Evolutionary conservation across 2,888 invertebrate genomes (phyloP).

Genomic region (Melanostoma scalare): DNA sequence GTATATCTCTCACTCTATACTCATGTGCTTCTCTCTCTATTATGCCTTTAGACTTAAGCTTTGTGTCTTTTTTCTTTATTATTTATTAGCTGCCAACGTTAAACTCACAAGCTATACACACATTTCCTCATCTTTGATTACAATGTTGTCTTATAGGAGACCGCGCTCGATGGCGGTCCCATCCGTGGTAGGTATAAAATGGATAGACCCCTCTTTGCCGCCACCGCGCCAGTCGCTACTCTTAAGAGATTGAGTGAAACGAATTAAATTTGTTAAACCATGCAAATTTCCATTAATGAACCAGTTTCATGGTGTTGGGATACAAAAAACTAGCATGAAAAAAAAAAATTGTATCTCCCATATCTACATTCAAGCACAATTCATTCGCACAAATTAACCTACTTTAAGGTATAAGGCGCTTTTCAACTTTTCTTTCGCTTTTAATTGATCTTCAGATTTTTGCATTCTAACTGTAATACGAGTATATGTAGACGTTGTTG

Average conservation of each 20-base stretch:
- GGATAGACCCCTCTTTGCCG: constrained; percentile 10
- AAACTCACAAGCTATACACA: constrained; percentile 44
- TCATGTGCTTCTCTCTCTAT: not conserved
- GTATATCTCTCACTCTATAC: not conserved
- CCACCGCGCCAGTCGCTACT: not conserved
- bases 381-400: constrained; percentile 71
- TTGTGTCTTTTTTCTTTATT: constrained; percentile 27
- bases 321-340: not conserved
- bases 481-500: constrained; percentile 15
- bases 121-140: constrained; percentile 20
- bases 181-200: constrained; percentile 9
- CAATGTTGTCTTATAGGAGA: constrained; percentile 7
- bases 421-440: constrained; percentile 46
- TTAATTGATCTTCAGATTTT: constrained; percentile 60
- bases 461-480: constrained; percentile 58
- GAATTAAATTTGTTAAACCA: constrained; percentile 64
- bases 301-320: constrained; percentile 46
- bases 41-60: constrained; percentile 5
- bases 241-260: constrained; percentile 36
- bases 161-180: not conserved
- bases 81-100: constrained; percentile 62
- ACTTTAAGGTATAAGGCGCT: constrained; percentile 58
- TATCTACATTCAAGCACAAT: constrained; percentile 7
- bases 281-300: constrained; percentile 69
- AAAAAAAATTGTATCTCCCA: constrained; percentile 7